Conservation (phyloP, 2,888 invertebrate species). For the Chalcosyrphus nemorum region DNA sequence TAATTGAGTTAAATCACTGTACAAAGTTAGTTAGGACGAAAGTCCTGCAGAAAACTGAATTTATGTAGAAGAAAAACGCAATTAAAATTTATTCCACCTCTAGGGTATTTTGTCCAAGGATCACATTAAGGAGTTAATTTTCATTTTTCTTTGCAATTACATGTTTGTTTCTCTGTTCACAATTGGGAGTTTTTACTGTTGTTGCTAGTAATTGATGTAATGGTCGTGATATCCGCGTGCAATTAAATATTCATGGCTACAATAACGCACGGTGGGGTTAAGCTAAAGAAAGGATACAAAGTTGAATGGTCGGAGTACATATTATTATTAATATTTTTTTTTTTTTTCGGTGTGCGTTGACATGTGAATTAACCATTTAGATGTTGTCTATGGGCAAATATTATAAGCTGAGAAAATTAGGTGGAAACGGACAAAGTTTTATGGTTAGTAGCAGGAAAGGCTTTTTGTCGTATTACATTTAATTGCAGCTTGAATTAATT, state of each 20-base stretch:
- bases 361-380: conserved; percentile 49
- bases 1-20: conserved; percentile 39
- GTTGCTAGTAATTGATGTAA: conserved; percentile 37
- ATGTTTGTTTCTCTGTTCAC: conserved; percentile 39
- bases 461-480: conserved; percentile 27
- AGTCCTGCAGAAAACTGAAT: conserved; percentile 15
- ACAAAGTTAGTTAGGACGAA: background rate
- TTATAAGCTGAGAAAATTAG: conserved; percentile 1
- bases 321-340: background rate
- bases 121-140: conserved; percentile 58
- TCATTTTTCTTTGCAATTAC: conserved; percentile 54
- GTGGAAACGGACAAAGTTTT: conserved; percentile 30
- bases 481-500: conserved; percentile 9
- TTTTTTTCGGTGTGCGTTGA: conserved; percentile 33
- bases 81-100: conserved; percentile 62
- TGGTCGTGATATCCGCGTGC: conserved; percentile 39
- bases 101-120: conserved; percentile 49
- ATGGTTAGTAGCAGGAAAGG: conserved; percentile 35
- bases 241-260: conserved; percentile 41
- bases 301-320: background rate
- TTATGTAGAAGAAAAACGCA: conserved; percentile 55
- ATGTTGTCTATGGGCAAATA: conserved; percentile 30
- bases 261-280: background rate
- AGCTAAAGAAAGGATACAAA: background rate
- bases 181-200: conserved; percentile 37